A percentile compares a stretch with the other conserved stretches of the same genome.
Conservation (phyloP, 2,888 invertebrate species). For the Trypoxylon attenuatum region DNA sequence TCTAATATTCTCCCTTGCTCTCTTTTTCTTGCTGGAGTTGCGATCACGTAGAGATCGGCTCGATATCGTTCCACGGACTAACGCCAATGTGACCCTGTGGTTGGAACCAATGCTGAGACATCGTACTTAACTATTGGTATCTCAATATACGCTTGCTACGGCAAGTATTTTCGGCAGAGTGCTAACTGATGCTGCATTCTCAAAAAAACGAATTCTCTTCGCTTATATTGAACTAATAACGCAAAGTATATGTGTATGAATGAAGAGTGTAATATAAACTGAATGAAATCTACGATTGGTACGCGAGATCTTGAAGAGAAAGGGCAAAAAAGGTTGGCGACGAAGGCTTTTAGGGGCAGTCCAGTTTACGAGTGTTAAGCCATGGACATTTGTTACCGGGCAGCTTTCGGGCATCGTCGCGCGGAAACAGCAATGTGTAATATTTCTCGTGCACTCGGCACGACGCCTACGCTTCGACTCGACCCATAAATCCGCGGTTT, state of each 20-base stretch:
- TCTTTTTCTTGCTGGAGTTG: slow-evolving; percentile 8
- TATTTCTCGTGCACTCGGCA: slow-evolving; percentile 51
- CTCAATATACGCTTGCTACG: no score
- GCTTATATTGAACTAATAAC: no score
- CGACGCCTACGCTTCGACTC: slow-evolving; percentile 56
- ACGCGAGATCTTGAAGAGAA: slow-evolving; percentile 20
- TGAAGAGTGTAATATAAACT: no score
- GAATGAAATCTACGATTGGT: slow-evolving; percentile 20
- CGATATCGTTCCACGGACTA: not conserved
- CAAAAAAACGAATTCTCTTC: no score
- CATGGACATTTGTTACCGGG: slow-evolving; percentile 54
- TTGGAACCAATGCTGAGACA: no score
- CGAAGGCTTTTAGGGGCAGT: slow-evolving; percentile 51
- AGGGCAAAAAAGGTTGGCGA: slow-evolving; percentile 37
- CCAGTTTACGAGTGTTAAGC: slow-evolving; percentile 55
- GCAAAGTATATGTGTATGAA: no score
- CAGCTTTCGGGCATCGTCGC: slow-evolving; percentile 55
- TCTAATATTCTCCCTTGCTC: slow-evolving; percentile 55
- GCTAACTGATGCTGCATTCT: no score
- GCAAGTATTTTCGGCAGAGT: no score
- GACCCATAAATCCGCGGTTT: slow-evolving; percentile 55
- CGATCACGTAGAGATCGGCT: slow-evolving; percentile 4
- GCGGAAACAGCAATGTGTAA: slow-evolving; percentile 54
- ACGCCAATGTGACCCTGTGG: not conserved
- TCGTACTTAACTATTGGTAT: no score